Conservation (phyloP, 2,113 vertebrate species). For the Lepidothrix coronata region DNA sequence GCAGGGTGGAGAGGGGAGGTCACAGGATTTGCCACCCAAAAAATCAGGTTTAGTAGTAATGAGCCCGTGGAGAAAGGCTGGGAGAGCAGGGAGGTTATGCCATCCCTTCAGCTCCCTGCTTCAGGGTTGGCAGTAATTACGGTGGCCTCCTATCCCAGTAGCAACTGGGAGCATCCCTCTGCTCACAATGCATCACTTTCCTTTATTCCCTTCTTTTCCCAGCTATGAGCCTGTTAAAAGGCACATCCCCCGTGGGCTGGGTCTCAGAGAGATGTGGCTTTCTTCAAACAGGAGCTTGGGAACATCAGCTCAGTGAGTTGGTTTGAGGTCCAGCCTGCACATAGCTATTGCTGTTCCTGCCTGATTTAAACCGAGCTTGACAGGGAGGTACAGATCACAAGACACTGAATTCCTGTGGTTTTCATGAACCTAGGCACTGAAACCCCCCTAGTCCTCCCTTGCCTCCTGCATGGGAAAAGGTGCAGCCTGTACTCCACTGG, state of each 20-base stretch:
- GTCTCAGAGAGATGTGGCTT: rapidly evolving
- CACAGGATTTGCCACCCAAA: background rate
- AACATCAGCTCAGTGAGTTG: background rate
- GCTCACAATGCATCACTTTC: rapidly evolving
- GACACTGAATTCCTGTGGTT: background rate
- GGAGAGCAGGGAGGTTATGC: background rate
- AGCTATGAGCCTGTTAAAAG: background rate
- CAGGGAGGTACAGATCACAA: background rate
- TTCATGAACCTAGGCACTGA: background rate
- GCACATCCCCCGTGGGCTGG: rapidly evolving
- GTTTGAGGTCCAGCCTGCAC: background rate
- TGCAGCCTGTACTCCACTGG: rapidly evolving
- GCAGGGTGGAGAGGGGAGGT: background rate
- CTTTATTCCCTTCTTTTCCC: background rate
- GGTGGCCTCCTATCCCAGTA: background rate
- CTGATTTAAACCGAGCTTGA: background rate
- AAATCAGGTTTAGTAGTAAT: background rate
- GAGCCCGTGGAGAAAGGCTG: background rate
- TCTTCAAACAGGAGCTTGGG: background rate
- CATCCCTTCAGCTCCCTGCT: background rate
- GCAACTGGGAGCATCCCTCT: background rate
- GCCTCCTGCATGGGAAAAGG: rapidly evolving
- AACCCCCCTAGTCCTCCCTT: background rate
- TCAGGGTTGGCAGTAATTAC: background rate
- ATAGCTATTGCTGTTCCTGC: background rate